Base-by-base conservation (phyloP, 2,113 vertebrate genomes). In the Girardinichthys multiradiatus region DNA sequence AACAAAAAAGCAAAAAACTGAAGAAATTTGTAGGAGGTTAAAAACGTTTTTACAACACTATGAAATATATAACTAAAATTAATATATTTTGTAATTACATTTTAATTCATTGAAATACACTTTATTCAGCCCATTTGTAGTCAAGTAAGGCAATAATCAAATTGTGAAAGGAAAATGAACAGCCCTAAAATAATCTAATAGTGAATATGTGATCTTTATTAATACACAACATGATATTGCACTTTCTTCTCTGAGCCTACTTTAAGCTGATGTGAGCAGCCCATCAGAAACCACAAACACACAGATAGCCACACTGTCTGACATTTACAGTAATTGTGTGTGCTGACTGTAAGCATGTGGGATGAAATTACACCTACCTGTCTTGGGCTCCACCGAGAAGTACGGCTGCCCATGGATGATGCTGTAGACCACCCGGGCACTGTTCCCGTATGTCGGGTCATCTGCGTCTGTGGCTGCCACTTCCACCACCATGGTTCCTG, bases 331-430 rank as follows among this genome's bases (percentile, higher is more conserved):
- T 8, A 48, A 65, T n/a, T 24, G 24, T 54, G 48, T 54, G 48
- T n/a, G 48, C 21, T 54, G 24, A 54, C 30, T 39, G 31, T 24
- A 67, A 66, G 71, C 27, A 1, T 11, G 37, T n/a, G 17, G 8
- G 9, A 64, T 30, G 3, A 59, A 69, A 24, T 74, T 5, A 0
- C 1, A 0, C 84, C 33, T 92, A 99, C 98, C 98, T 92, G 98
- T 98, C 88, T 97, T 98, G 31, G 98, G 97, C 74, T 99, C 98
- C 93, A 99, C 97, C 0, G 98, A 99, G 92, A 99, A 99, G 82
- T 99, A 99, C 0, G 97, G 97, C 81, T 99, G 98, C 67, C 98
- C 98, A 48, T 98, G 96, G 24, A 98, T 89, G 88, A 99, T 98
- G 86, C 97, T 99, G 92, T 99, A 99, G 63, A 99, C 94, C 68